phyloP scores from a whole-genome alignment of 2,888 invertebrate species.

The Meganola albula region DNA sequence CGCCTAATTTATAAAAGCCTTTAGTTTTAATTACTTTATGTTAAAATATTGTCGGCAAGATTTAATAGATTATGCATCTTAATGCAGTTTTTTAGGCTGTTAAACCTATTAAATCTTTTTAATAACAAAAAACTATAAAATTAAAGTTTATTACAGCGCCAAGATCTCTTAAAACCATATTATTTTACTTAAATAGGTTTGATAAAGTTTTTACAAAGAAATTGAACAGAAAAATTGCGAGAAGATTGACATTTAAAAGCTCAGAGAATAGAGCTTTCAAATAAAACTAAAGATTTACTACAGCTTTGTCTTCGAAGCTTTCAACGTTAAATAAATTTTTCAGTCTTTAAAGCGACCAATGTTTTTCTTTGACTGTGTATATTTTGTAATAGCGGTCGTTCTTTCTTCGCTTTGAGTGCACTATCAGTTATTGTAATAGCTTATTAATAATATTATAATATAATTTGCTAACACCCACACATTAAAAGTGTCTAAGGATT shows the following conservation, averaged over 20 bases:
- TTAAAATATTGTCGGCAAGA: conserved; percentile 1
- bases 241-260: conserved; percentile 10
- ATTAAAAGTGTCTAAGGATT: no score
- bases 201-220: no score
- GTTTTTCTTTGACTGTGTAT: no score
- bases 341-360: conserved; percentile 1
- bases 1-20: not conserved
- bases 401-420: no score
- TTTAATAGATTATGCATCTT: not conserved
- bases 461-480: no score
- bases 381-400: no score
- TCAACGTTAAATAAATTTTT: conserved; percentile 6
- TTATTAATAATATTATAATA: no score
- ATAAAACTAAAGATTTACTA: conserved; percentile 11
- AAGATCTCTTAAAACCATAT: no score
- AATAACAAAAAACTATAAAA: not conserved
- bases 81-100: not conserved
- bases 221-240: not conserved
- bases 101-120: not conserved
- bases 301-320: conserved; percentile 6
- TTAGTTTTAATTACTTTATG: no score
- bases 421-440: no score
- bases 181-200: no score
- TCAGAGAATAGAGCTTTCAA: conserved; percentile 5
- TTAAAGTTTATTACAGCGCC: no score